Percentiles rank a stretch among this genome's conserved stretches.
These are phyloP conservation scores for Dryobates pubescens DNA, from an alignment of 2,797 vertebrate genomes.

Conservation along the genomic window DNA sequence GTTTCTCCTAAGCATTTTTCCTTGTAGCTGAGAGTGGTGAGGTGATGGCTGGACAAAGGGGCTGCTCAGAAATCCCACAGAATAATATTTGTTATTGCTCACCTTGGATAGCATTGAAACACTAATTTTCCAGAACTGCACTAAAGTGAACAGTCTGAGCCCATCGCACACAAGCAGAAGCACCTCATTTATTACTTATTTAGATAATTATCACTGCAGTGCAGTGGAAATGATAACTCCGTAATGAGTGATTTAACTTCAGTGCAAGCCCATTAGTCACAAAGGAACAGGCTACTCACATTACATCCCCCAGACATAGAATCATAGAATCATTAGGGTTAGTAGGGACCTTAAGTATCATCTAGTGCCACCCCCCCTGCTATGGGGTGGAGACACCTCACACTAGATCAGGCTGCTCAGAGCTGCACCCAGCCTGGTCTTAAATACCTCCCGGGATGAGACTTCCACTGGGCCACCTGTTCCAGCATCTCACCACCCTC, in stretches of 20 bases:
- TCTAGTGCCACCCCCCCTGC: too few relatives aligned
- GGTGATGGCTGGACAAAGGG: background rate
- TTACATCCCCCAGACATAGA: background rate
- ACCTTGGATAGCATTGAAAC: background rate
- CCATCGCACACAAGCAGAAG: slow-evolving; percentile 20
- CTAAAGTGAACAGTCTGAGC: background rate
- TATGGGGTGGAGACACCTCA: too few relatives aligned
- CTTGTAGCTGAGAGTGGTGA: background rate
- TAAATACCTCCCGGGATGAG: too few relatives aligned
- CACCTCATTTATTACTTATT: slow-evolving; percentile 31
- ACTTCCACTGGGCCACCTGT: too few relatives aligned
- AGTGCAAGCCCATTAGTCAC: slow-evolving; percentile 26
- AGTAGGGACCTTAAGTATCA: too few relatives aligned
- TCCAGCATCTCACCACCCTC: too few relatives aligned
- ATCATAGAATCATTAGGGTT: too few relatives aligned
- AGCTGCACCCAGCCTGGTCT: too few relatives aligned
- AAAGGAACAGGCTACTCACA: background rate
- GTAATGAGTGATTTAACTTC: slow-evolving; percentile 57
- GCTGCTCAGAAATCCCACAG: background rate
- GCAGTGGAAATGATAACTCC: slow-evolving; percentile 24
- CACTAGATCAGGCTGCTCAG: too few relatives aligned
- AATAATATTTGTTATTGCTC: background rate
- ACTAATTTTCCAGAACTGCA: background rate
- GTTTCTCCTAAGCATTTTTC: background rate
- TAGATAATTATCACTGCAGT: slow-evolving; percentile 32